Base-by-base conservation (phyloP, 2,113 vertebrate species). In the Phaethornis superciliosus region DNA sequence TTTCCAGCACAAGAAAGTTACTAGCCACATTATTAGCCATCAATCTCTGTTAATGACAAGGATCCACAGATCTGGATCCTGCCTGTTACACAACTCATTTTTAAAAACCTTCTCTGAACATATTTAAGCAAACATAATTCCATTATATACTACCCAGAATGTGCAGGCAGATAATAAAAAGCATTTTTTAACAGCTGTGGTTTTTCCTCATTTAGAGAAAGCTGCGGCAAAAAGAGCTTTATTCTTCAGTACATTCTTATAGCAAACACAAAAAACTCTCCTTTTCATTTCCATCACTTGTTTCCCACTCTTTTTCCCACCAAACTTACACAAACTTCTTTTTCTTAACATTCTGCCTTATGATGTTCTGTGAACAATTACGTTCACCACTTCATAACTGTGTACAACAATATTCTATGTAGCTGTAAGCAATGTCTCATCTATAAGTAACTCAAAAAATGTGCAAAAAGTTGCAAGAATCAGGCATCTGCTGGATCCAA, bases 81-180 rank as follows among this genome's bases (percentile, higher is more conserved):
- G 67, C 51, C 74, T 78, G 52, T 59, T 85, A 44, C 23, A 60
- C 55, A 21, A 82, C 62, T 91, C 88, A 88, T 58, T 95, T 92
- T 78, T 77, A 81, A 88, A 83, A 88, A 80, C 52, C 16, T 91
- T 92, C 88, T 91, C 58, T 89, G 78, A 51, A 72, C 81, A 87
- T 81, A 91, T 95, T 95, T 88, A 93, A 94, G 58, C 27, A 75
- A 91, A 86, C 77, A 89, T 30, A 11, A 88, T 70, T 87, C 21
- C 60, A 44, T 69, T 44, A 94, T 62, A 51, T 81, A 64, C 68
- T 88, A 77, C 52, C 14, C 68, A 93, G 75, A 83, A 87, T 17
- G 24, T 27, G 69, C 33, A 88, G 40, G 51, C 32, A 37, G 51
- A 54, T 46, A 56, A 35, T 76, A 79, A 87, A 15, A 76, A 51